phyloP scores from a whole-genome alignment of 1,140 invertebrate genomes.

The Gyrodactylus bullatarudis region DNA sequence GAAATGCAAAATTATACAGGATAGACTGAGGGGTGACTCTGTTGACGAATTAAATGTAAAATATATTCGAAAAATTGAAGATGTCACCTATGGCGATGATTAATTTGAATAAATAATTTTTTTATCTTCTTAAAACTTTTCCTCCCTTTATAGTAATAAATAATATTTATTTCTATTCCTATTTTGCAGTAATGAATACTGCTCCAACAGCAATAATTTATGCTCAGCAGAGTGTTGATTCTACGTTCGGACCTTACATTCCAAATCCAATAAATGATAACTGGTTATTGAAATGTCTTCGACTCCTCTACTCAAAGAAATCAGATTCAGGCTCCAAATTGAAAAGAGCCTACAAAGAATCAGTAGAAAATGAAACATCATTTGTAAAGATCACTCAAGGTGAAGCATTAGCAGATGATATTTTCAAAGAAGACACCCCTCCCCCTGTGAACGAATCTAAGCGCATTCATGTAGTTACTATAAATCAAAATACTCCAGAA shows the following conservation, averaged over 20 bases:
- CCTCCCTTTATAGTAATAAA: not conserved
- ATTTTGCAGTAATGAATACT: not conserved
- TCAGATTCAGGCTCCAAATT: not conserved
- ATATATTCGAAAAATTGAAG: slow-evolving; percentile 69
- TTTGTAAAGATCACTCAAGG: not conserved
- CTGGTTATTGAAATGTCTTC: not conserved
- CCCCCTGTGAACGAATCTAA: not conserved
- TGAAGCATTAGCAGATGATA: not conserved
- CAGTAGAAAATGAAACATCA: not conserved
- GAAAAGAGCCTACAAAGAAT: not conserved
- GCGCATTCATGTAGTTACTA: not conserved
- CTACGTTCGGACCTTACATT: not conserved
- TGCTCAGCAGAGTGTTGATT: not conserved
- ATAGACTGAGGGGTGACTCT: slow-evolving; percentile 70
- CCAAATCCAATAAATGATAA: not conserved
- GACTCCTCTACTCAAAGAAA: not conserved
- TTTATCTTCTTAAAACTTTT: not conserved
- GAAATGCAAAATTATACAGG: slow-evolving; percentile 34
- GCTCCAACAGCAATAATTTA: not conserved
- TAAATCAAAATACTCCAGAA: not conserved
- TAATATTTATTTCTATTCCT: no score
- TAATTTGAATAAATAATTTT: not conserved
- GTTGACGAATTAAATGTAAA: slow-evolving; percentile 71
- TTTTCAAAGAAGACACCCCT: not conserved
- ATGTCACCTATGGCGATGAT: slow-evolving; percentile 60